Evolutionary conservation across 1,140 invertebrate species (phyloP), one percentile per base, ranked within the genome.

Genomic region (Aphelenchoides fujianensis): DNA sequence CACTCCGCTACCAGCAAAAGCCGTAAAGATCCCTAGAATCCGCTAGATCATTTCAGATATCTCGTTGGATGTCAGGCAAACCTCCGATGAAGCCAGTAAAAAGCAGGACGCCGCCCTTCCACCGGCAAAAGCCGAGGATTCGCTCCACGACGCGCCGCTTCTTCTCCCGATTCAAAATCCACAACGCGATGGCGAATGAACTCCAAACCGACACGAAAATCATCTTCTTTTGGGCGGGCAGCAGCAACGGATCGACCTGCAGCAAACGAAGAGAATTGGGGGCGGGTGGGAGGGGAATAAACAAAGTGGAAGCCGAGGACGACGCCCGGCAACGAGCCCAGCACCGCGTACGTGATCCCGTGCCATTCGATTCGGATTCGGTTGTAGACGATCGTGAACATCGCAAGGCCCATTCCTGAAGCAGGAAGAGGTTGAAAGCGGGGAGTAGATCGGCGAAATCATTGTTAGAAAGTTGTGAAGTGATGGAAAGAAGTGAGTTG

Each of bases 1-100:
- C n/a, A n/a, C n/a, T 31, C 80, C 80, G 32, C 76, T 75, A 37
- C 80, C 80, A 54, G 80, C 77, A 48, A 82, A 81, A 0, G 79
- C 76, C 37, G 72, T 82, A 48, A 83, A 82, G 34, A 83, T 66
- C 35, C 79, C 78, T 79, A 67, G 37, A 72, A 73, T 2, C 23
- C 37, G 19, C 23, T 48, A 48, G 23, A 48, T 1, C 34, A 61
- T n/a, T 52, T n/a, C n/a, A n/a, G n/a, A n/a, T n/a, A n/a, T n/a
- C n/a, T n/a, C n/a, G n/a, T n/a, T n/a, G n/a, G n/a, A n/a, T 37
- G 12, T 16, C 34, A 28, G 61, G 32, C 12, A 37, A 34, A 74
- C 74, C 73, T 74, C 73, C 73, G 37, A 74, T 53, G 55, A 74
- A 76, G n/a, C 73, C 73, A 19, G 73, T 74, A 16, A 75, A 68